A percentile compares a stretch with the other conserved stretches of the same genome.
These are phyloP conservation scores for Prinia subflava DNA, from an alignment of 2,113 vertebrate genomes.

Conservation along the genomic window DNA sequence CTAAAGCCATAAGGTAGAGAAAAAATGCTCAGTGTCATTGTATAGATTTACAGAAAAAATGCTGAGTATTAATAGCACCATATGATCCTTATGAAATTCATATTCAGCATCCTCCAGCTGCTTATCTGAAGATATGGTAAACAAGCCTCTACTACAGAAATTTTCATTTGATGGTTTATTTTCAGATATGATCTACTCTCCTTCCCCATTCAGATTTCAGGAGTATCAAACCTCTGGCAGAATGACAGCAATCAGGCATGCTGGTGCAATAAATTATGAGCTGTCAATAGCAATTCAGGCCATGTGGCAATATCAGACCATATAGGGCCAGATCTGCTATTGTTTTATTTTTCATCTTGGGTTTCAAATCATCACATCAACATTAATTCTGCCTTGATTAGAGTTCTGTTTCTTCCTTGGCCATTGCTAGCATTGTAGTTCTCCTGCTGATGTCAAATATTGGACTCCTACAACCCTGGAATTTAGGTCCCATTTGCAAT, in stretches of 20 bases:
- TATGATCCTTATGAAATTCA: neutral
- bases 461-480: neutral
- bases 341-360: neutral
- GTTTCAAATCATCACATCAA: neutral
- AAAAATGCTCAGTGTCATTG: neutral
- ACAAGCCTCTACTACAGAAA: neutral
- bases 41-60: neutral
- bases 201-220: neutral
- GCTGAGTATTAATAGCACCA: neutral
- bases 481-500: neutral
- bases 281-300: neutral
- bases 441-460: neutral
- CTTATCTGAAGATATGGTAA: neutral
- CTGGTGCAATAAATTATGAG: neutral
- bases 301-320: neutral
- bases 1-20: neutral
- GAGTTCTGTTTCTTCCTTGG: neutral
- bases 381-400: neutral
- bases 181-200: neutral
- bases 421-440: neutral
- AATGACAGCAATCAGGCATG: neutral
- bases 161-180: conserved; percentile 1
- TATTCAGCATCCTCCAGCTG: neutral
- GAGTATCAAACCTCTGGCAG: neutral
- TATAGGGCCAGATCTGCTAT: neutral